Base-by-base conservation (phyloP, 2,888 invertebrate genomes). In the Rosalia funebris region DNA sequence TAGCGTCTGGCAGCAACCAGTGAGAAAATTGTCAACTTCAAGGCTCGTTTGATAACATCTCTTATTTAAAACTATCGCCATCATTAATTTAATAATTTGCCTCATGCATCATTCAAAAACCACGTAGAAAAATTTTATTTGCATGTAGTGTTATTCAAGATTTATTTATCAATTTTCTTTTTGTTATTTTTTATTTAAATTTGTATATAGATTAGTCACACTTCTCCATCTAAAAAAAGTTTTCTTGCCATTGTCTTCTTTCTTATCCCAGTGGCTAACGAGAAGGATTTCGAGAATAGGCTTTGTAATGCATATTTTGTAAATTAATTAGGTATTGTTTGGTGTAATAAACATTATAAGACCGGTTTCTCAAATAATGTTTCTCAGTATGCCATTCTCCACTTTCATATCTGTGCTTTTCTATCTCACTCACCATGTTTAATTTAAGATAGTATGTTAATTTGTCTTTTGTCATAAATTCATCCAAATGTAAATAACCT, bases 11-110 rank as follows among this genome's bases (percentile, higher is more conserved):
- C 93, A 60, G 92, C 93, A 82, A 93, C 93, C 80, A 93, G 93
- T 81, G 93, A 94, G 83, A 89, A 92, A 83, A 90, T 94, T 85
- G 93, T 94, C 79, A 93, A 93, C 90, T 94, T 93, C 89, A 94
- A 93, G 86, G 93, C 93, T 81, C 89, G 93, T 85, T 86, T 94
- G 78, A 91, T 94, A 83, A 94, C 93, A 77, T 91, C 93, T 74
- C 90, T 93, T 83, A 93, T 94, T 84, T 93, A 93, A 87, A 53
- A 53, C 20, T 11, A 45, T 17, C 48, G 57, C 57, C 62, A 59
- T 67, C 39, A 7, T 36, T 37, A 46, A 56, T 46, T 47, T 56
- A 56, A 56, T 54, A 39, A 32, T 31, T 17, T 42, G 31, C 32
- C 37, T 32, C 53, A 53, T 53, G 53, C 42, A 46, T 39, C 57